Conservation (phyloP, 2,797 vertebrate species). For the Hylomyscus alleni region DNA sequence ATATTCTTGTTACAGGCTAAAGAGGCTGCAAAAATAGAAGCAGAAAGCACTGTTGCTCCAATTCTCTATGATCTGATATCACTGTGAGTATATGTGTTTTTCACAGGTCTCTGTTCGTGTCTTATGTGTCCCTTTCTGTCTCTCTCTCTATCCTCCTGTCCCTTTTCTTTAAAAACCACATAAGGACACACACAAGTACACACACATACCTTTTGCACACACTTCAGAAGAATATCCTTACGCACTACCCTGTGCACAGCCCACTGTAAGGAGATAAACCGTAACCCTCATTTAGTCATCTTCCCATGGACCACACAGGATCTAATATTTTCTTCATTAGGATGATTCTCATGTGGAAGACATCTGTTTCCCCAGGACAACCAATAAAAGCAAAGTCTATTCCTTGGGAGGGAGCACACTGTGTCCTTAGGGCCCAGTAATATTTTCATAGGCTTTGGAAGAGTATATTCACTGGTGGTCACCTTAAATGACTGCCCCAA, state of each 20-base stretch:
- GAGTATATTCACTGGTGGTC: background rate
- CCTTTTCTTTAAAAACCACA: background rate
- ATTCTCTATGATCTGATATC: background rate
- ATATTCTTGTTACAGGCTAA: background rate
- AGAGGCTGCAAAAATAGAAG: background rate
- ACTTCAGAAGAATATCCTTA: slow-evolving; percentile 19
- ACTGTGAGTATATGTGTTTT: background rate
- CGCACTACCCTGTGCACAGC: background rate
- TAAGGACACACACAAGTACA: background rate
- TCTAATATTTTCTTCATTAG: background rate
- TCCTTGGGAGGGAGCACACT: background rate
- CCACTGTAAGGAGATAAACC: background rate
- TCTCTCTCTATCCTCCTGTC: too few species aligned
- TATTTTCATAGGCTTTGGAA: background rate
- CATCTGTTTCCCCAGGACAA: background rate
- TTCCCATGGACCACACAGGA: background rate
- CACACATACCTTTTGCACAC: background rate
- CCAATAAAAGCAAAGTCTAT: background rate
- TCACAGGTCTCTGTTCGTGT: background rate
- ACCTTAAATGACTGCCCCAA: background rate
- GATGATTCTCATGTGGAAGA: background rate
- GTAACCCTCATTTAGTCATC: background rate
- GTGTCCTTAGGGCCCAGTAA: background rate
- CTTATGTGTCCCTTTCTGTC: background rate
- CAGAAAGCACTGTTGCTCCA: background rate